Conservation (phyloP, 2,113 vertebrate genomes). For the Chamaea fasciata region DNA sequence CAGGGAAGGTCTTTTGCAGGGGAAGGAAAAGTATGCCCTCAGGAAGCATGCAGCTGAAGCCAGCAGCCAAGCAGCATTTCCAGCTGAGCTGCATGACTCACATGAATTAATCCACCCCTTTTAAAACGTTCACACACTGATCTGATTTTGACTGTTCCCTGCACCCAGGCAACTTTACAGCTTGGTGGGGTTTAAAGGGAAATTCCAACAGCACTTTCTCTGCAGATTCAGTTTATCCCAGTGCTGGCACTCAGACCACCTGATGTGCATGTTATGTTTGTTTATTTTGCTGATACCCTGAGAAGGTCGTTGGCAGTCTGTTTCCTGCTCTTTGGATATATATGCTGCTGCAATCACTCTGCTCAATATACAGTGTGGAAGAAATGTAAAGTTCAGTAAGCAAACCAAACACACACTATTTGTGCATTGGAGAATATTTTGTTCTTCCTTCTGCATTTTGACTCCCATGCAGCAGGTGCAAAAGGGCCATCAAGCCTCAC, state of each 20-base stretch:
- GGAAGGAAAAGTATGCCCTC: neutral
- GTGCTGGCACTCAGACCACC: conserved; percentile 4
- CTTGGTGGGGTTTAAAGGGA: conserved; percentile 9
- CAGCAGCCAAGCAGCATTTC: neutral
- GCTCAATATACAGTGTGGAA: neutral
- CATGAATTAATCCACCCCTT: neutral
- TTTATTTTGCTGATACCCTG: conserved; percentile 20
- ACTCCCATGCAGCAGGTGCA: neutral
- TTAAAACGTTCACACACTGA: neutral
- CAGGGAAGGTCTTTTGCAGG: neutral
- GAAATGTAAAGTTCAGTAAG: conserved; percentile 2
- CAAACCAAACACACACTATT: neutral
- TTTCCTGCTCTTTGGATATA: neutral
- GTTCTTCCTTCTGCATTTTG: neutral
- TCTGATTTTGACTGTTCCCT: conserved; percentile 10
- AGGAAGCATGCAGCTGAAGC: neutral
- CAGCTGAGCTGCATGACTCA: neutral
- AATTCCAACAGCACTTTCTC: neutral
- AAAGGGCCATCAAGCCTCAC: neutral
- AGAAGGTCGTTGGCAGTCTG: conserved; percentile 15
- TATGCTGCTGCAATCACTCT: neutral
- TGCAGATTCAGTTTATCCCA: neutral
- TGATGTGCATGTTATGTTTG: conserved; percentile 4
- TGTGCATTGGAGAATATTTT: neutral
- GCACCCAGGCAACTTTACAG: neutral